Evolutionary conservation across 2,888 invertebrate species (phyloP).

Genomic region (Amaurobius ferox): DNA sequence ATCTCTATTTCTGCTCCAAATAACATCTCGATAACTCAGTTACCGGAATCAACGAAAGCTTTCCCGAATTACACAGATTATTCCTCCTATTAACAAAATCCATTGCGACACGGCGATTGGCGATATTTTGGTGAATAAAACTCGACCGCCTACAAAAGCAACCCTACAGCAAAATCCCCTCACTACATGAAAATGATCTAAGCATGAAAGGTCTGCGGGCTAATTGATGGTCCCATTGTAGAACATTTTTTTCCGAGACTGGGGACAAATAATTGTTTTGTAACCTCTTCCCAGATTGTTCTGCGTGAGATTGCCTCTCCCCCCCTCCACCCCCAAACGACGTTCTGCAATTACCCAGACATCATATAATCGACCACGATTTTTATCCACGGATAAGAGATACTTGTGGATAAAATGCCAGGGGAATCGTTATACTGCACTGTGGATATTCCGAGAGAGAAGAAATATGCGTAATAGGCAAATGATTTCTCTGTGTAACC

Average conservation of each 20-base stretch:
- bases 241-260: constrained; percentile 37
- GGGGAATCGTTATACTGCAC: constrained; percentile 1
- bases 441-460: not conserved
- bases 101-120: too few species aligned
- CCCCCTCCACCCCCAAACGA: constrained; percentile 13
- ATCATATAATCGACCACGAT: constrained; percentile 24
- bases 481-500: not conserved
- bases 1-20: too few species aligned
- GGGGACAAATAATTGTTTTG: constrained; percentile 63
- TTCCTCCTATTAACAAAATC: too few species aligned
- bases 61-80: too few species aligned
- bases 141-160: constrained; percentile 3
- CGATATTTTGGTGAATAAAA: not conserved
- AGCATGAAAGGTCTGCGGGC: constrained; percentile 17
- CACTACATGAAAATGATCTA: too few species aligned
- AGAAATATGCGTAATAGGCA: not conserved
- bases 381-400: not conserved
- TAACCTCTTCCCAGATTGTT: constrained; percentile 52
- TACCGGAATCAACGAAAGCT: too few species aligned
- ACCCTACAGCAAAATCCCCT: not conserved
- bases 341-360: constrained; percentile 19
- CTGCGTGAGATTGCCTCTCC: constrained; percentile 14
- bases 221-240: constrained; percentile 40
- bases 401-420: not conserved
- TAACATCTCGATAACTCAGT: too few species aligned